Base-by-base conservation (phyloP, 1,140 invertebrate species). In the Hypothenemus hampei region DNA sequence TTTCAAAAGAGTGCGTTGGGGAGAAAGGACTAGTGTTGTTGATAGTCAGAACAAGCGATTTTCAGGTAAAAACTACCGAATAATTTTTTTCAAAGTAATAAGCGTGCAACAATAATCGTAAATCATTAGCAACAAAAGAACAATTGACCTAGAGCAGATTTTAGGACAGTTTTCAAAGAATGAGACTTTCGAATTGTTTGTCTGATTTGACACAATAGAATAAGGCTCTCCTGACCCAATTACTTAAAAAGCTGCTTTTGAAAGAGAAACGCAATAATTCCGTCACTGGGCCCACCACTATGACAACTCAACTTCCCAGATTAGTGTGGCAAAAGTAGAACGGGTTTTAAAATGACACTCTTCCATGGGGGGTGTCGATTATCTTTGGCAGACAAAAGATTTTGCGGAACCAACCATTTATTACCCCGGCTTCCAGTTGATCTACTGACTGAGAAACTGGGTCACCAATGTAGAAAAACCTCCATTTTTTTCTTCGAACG, bases 361-460 rank as follows among this genome's bases (percentile, higher is more conserved):
- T 51, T n/a, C 19, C 16, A 20, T 11, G 26, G 18, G 37, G 46
- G 45, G 47, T 51, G 48, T 51, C 48, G 48, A 51, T 51, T 51
- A 51, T 51, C 48, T 51, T 51, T 40, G 15, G 21, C 36, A 51
- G 48, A 51, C 48, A 51, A 51, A 51, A 51, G 48, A 51, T 36
- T 51, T 51, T 31, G 48, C 48, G 48, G 48, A 51, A 51, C 48
- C 48, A 41, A 51, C 48, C 48, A 51, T 51, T 51, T 51, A 51
- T 51, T 51, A 51, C 23, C 29, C n/a, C 22, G 48, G 48, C 37
- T 51, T 51, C 48, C 48, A 51, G 48, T 51, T 51, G 48, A 51
- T 51, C 48, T 51, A 40, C 10, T 40, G 48, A 20, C 23, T 40
- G 19, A n/a, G 48, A 51, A 51, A 51, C 22, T 51, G 31, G 48